phyloP scores from a whole-genome alignment of 2,888 invertebrate genomes.

The Zhengitettix transpicula region DNA sequence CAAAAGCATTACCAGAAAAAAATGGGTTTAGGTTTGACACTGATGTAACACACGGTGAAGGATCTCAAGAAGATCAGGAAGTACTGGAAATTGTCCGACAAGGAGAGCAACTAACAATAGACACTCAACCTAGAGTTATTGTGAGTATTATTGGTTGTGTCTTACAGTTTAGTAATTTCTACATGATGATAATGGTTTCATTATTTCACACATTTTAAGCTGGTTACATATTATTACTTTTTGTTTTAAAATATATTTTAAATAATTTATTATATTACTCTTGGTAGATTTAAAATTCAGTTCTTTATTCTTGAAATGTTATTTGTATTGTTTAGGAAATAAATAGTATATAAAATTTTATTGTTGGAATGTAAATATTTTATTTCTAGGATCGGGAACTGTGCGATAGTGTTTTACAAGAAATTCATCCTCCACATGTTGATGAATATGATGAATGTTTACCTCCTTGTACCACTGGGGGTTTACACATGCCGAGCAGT shows the following conservation, averaged over 20 bases:
- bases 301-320: too few relatives aligned
- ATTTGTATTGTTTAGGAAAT: too few relatives aligned
- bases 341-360: too few relatives aligned
- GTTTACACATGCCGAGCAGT: conserved; percentile 41
- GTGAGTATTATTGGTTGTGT: neutral
- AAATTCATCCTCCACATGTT: conserved; percentile 13
- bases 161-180: neutral
- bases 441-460: conserved; percentile 20
- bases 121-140: conserved; percentile 5
- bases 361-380: neutral
- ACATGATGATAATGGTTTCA: too few relatives aligned
- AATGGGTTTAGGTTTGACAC: conserved; percentile 20
- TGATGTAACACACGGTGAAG: conserved; percentile 15
- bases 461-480: conserved; percentile 37
- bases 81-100: conserved; percentile 34
- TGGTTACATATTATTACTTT: too few relatives aligned
- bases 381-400: conserved; percentile 15
- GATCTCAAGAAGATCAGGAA: conserved; percentile 32
- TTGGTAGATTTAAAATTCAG: too few relatives aligned
- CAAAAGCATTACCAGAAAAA: conserved; percentile 22
- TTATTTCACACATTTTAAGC: too few relatives aligned
- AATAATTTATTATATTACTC: too few relatives aligned
- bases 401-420: conserved; percentile 28
- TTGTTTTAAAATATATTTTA: too few relatives aligned
- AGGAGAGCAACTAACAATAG: conserved; percentile 18